Evolutionary conservation across 2,113 vertebrate species (phyloP).

Genomic region (Ptychochromis oligacanthus): DNA sequence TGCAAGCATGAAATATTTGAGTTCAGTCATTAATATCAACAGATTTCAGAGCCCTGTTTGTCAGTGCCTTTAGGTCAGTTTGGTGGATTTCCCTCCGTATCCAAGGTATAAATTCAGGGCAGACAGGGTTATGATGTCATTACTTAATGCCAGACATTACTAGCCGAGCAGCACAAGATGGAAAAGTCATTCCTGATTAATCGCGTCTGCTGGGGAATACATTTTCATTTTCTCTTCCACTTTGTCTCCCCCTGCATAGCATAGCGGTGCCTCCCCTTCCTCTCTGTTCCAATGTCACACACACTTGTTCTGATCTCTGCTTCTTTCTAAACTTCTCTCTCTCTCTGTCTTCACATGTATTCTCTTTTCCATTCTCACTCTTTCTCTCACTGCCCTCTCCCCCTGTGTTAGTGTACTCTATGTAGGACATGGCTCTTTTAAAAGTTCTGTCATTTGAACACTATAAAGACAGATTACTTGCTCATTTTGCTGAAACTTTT

Average conservation of each 20-base stretch:
- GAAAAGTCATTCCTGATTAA: slow-evolving; percentile 78
- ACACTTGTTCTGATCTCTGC: slow-evolving; percentile 47
- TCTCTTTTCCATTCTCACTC: slow-evolving; percentile 29
- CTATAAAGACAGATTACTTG: slow-evolving; percentile 44
- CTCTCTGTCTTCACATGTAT: slow-evolving; percentile 42
- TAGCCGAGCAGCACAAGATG: slow-evolving; percentile 73
- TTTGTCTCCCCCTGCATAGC: slow-evolving; percentile 46
- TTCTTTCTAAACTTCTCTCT: slow-evolving; percentile 31
- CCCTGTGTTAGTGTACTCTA: slow-evolving; percentile 51
- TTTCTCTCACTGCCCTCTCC: slow-evolving; percentile 31
- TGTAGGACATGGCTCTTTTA: slow-evolving; percentile 68
- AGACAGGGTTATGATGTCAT: slow-evolving; percentile 77
- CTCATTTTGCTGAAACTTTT: slow-evolving; percentile 33
- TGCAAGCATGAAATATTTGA: slow-evolving; percentile 54
- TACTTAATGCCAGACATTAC: slow-evolving; percentile 77
- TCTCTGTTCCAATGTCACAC: slow-evolving; percentile 35
- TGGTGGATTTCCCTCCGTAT: slow-evolving; percentile 56
- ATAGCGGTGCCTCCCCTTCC: slow-evolving; percentile 19
- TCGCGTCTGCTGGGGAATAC: slow-evolving; percentile 64
- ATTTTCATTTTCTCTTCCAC: slow-evolving; percentile 70
- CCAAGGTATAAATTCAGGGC: slow-evolving; percentile 63
- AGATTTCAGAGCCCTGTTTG: slow-evolving; percentile 55
- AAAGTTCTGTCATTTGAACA: slow-evolving; percentile 64
- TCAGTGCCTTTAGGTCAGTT: slow-evolving; percentile 57
- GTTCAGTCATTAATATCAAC: slow-evolving; percentile 64